A percentile compares a stretch with the other conserved stretches of the same genome.
These are phyloP conservation scores for Pipistrellus kuhlii DNA, from an alignment of 2,797 vertebrate species.

Conservation along the genomic window DNA sequence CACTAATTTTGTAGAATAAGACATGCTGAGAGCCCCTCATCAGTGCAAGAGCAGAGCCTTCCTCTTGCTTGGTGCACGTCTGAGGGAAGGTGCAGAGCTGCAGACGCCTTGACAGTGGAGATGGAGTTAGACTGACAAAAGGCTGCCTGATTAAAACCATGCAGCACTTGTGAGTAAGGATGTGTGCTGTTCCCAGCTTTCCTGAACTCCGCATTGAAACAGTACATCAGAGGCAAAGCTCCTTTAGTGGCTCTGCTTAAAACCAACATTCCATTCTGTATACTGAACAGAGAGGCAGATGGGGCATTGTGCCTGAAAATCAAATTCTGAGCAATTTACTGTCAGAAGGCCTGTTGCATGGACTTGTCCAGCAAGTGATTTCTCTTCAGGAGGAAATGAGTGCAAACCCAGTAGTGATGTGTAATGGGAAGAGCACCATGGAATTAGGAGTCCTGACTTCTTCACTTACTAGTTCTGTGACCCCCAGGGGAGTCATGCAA, in stretches of 20 bases:
- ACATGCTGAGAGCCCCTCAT: slow-evolving; percentile 89
- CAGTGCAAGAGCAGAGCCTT: slow-evolving; percentile 70
- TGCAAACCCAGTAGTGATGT: background rate
- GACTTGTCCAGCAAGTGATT: background rate
- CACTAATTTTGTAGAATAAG: slow-evolving; percentile 91
- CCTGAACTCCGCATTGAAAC: slow-evolving; percentile 76
- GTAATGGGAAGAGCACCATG: background rate
- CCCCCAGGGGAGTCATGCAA: background rate
- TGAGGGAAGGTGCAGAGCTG: background rate
- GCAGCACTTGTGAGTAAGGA: slow-evolving; percentile 72
- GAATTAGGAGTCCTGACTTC: background rate
- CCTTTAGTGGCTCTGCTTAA: slow-evolving; percentile 38
- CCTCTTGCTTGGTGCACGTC: slow-evolving; percentile 80
- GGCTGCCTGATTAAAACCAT: slow-evolving; percentile 77
- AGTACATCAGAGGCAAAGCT: slow-evolving; percentile 60
- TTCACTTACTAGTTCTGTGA: background rate
- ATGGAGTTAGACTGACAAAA: slow-evolving; percentile 84
- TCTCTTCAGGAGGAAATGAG: background rate
- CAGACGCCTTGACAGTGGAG: slow-evolving; percentile 62
- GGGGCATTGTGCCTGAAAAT: background rate
- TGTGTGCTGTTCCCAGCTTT: background rate
- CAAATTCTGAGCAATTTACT: background rate
- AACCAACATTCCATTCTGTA: background rate
- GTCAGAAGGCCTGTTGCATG: background rate
- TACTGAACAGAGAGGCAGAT: too few relatives aligned